Base-by-base conservation (phyloP, 2,797 vertebrate genomes). In the Mus caroli region DNA sequence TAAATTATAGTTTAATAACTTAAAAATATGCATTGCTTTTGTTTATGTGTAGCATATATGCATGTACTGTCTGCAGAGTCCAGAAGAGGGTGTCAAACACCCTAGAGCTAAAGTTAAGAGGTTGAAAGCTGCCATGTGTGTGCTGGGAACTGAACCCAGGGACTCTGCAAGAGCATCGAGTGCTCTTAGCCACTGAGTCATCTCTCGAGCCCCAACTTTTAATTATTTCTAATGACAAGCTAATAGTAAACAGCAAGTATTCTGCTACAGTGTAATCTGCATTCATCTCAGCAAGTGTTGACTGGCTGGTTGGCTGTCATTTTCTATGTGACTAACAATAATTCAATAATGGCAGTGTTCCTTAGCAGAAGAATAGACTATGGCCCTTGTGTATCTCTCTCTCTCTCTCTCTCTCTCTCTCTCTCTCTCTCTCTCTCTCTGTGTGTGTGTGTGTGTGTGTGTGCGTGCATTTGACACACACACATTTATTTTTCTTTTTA, bases 1-100 rank as follows among this genome's bases (percentile, higher is more conserved):
- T 20, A 90, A 94, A 84, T 78, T 82, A 60, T 52, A 76, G 46
- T 46, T 93, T 83, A 82, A 56, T 52, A 75, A 86, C 34, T 56
- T 67, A 13, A 2, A 85, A 67, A 12, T 28, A 85, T 31, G 31
- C 50, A 4, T 22, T 50, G 17, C 22, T 85, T n/a, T 67, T 4
- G 46, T 85, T 50, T 67, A 13, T 84, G 83, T 67, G 43, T 24
- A 50, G 6, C 34, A 4, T n/a, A n/a, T 22, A 3, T 67, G 3
- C 43, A 24, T n/a, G 43, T 31, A n/a, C 19, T 67, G 43, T 43
- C 83, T n/a, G 20, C 10, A 8, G 31, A 15, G 43, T 8, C 60
- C 31, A 80, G 62, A 19, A 85, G 60, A 67, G 60, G 82, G 11
- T 0, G 12, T 14, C 82, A 22, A 40, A 14, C 31, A 8, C 19